Base-by-base conservation (phyloP, 2,888 invertebrate species). In the Rotaria macrura region DNA sequence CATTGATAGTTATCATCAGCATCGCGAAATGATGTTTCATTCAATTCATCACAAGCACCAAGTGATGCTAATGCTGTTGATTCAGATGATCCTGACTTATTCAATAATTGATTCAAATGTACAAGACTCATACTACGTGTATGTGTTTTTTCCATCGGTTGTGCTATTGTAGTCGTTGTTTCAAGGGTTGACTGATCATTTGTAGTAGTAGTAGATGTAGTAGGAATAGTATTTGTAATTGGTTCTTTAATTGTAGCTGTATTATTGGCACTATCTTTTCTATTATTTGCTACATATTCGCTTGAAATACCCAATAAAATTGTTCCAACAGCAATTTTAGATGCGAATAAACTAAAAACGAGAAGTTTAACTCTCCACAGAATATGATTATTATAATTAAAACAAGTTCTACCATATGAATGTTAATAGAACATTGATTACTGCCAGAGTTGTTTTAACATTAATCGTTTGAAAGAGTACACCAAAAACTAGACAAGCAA, bases 401-500 rank as follows among this genome's bases (percentile, higher is more conserved):
- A 17, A 29, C 1, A 12, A 17, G 3, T 29, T 14, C 34, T 65
- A 79, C 79, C 79, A 79, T 23, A 79, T n/a, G n/a, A 79, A 79
- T 79, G 79, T 23, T n/a, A 79, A 79, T 79, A 79, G 9, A 10
- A 79, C 25, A 40, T 79, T 79, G 9, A 40, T n/a, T 25, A 79
- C 5, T 25, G 79, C 43, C n/a, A 79, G n/a, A 40, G 9, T n/a
- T 25, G 79, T 85, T 38, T 93, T 92, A 88, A 96, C 92, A 89
- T 94, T 93, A 84, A 97, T 93, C 0, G 95, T 95, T 88, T 95
- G 95, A 23, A 93, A 93, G 40, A 97, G 91, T 0, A 98, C 95
- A 87, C 96, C 93, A 4, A 95, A 94, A 88, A 97, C 94, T 29
- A 99, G 95, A 20, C 97, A 96, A 0, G 95, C 95, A 72, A 99